These are phyloP conservation scores for Hypsibius dujardini DNA, from an alignment of 1,140 invertebrate genomes.

Conservation along the genomic window DNA sequence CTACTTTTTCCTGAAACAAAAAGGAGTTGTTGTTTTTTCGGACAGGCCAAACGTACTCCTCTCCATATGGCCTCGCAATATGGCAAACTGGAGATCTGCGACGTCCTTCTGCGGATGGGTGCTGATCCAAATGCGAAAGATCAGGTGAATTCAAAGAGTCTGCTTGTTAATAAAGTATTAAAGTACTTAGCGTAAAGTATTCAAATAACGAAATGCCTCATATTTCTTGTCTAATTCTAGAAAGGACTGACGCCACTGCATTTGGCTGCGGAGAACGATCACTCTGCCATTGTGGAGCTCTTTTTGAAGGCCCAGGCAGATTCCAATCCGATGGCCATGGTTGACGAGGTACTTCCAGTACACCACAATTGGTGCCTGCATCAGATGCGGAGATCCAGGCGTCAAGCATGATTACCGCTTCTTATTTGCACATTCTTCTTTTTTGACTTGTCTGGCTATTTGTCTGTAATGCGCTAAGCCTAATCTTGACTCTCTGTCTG, in stretches of 20 bases:
- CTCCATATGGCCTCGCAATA: slow-evolving; percentile 54
- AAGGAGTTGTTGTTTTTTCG: slow-evolving; percentile 27
- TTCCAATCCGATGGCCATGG: slow-evolving; percentile 45
- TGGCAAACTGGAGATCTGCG: slow-evolving; percentile 85
- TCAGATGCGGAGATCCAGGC: too few relatives aligned
- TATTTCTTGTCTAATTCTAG: slow-evolving; percentile 25
- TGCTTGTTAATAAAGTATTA: slow-evolving; percentile 19
- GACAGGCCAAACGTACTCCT: slow-evolving; percentile 39
- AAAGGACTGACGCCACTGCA: slow-evolving; percentile 42
- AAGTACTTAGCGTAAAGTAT: slow-evolving; percentile 46
- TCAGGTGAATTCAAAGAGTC: slow-evolving; percentile 53
- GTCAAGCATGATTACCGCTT: too few relatives aligned
- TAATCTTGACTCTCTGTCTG: too few relatives aligned
- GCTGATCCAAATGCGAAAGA: slow-evolving; percentile 91
- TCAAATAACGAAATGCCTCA: background rate
- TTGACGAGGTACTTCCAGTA: slow-evolving; percentile 30
- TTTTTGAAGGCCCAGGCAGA: slow-evolving; percentile 90
- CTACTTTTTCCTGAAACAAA: too few relatives aligned
- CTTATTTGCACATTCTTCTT: too few relatives aligned
- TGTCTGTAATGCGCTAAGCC: too few relatives aligned
- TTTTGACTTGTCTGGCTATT: too few relatives aligned
- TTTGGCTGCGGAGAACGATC: slow-evolving; percentile 89
- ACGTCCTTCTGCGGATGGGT: slow-evolving; percentile 73
- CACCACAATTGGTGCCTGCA: background rate
- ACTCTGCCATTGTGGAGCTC: slow-evolving; percentile 88